Conservation (phyloP, 2,797 vertebrate genomes). For the Eutrigla gurnardus region DNA sequence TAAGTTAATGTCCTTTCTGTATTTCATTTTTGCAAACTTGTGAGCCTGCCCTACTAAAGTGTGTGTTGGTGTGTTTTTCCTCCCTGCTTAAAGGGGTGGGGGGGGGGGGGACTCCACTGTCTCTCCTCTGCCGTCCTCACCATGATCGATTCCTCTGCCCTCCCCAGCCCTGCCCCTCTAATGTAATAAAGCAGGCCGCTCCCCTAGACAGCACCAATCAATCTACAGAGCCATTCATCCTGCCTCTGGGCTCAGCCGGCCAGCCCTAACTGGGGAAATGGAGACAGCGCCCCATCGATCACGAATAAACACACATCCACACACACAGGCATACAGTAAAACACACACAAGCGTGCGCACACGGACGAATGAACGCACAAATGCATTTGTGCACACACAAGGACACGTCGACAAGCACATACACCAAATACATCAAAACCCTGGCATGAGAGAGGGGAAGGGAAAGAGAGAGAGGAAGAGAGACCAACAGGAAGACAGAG, state of each 20-base stretch:
- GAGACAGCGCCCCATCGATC: slow-evolving; percentile 94
- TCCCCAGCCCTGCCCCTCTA: slow-evolving; percentile 93
- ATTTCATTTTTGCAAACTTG: slow-evolving; percentile 29
- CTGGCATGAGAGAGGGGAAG: slow-evolving; percentile 23
- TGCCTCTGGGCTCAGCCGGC: slow-evolving; percentile 95
- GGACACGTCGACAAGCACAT: slow-evolving; percentile 57
- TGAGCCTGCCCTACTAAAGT: slow-evolving; percentile 27
- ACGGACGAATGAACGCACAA: slow-evolving; percentile 75
- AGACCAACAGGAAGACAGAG: slow-evolving; percentile 39
- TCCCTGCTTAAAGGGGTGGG: slow-evolving; percentile 40
- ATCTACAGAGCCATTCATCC: slow-evolving; percentile 96
- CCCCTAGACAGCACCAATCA: slow-evolving; percentile 95
- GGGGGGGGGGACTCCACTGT: slow-evolving; percentile 46
- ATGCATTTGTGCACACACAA: slow-evolving; percentile 50
- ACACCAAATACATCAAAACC: slow-evolving; percentile 69
- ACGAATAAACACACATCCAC: slow-evolving; percentile 84
- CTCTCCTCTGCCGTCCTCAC: slow-evolving; percentile 79
- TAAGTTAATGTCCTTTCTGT: slow-evolving; percentile 13
- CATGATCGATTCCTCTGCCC: slow-evolving; percentile 93
- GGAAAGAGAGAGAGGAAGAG: not conserved
- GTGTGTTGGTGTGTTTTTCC: slow-evolving; percentile 35
- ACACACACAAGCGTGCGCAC: slow-evolving; percentile 22
- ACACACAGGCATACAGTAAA: slow-evolving; percentile 26
- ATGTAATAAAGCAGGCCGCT: slow-evolving; percentile 97
- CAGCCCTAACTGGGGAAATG: slow-evolving; percentile 94